Evolutionary conservation across 2,888 invertebrate genomes (phyloP), one percentile per base, ranked within the genome.

Genomic region (Andrena haemorrhoa): DNA sequence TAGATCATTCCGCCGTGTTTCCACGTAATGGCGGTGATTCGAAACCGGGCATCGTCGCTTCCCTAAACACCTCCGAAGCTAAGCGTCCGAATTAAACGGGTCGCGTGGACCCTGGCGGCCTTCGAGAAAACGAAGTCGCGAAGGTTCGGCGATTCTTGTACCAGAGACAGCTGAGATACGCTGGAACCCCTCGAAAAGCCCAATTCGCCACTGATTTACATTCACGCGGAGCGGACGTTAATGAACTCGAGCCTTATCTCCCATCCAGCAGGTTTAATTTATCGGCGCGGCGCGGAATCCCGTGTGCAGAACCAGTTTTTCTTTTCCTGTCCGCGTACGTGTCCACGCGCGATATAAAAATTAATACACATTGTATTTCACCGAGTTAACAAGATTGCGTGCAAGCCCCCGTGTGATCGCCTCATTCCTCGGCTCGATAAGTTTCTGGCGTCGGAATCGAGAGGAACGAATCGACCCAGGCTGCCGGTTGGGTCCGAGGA

Each of bases 311-410:
- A 81, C 81, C 73, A 81, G 81, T 79, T 66, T n/a, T 74, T 66
- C 64, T 71, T 69, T 12, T 10, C 26, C 33, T 68, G 47, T 72
- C 65, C 8, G 16, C 23, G 31, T 16, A 16, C 12, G 51, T 20
- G 65, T 51, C 41, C 58, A 26, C n/a, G 29, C 56, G n/a, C 47
- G 60, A 49, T 66, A 66, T 61, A 79, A 81, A 79, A 74, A 81
- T 81, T 74, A 79, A 81, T 81, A 79, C 69, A n/a, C 73, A 26
- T 79, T 74, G 79, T 81, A 81, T 79, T 49, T 81, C 70, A 79
- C 33, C 23, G 47, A 61, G 74, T 81, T 66, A 81, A 74, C 79
- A 74, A 53, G 73, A 65, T 74, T 51, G 41, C 79, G 64, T 74
- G 72, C 47, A 49, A 33, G 47, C 47, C n/a, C 12, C 23, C 8